A percentile compares a stretch with the other conserved stretches of the same genome.
Conservation (phyloP, 2,797 vertebrate species). For the Chelonia mydas region DNA sequence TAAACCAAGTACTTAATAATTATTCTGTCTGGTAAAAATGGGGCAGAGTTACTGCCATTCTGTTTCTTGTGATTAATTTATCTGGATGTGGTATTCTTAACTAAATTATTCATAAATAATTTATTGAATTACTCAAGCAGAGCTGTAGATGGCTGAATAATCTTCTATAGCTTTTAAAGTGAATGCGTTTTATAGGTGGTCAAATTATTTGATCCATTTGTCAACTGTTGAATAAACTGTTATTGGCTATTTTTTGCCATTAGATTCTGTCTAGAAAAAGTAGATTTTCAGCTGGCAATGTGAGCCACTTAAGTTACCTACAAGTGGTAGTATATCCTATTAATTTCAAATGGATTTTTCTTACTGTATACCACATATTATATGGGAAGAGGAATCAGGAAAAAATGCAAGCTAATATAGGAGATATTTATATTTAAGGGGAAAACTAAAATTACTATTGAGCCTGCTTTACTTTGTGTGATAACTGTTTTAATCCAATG, state of each 20-base stretch:
- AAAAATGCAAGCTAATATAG: neutral
- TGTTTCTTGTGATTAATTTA: neutral
- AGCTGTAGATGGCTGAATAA: neutral
- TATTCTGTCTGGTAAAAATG: neutral
- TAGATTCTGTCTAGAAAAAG: neutral
- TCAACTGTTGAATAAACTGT: neutral
- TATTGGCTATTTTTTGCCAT: neutral
- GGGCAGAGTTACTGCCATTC: neutral
- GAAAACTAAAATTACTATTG: neutral
- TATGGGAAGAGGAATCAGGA: neutral
- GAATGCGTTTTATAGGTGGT: neutral
- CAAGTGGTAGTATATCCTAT: neutral
- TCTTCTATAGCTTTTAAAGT: neutral
- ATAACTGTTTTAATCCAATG: neutral
- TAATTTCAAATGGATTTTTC: neutral
- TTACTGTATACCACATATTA: neutral
- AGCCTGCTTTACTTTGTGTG: neutral
- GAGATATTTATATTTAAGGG: neutral
- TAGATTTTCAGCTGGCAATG: neutral
- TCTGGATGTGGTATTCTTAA: neutral
- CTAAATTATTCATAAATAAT: neutral
- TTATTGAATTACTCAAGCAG: neutral
- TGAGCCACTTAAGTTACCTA: neutral
- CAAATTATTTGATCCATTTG: neutral
- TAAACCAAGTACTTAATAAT: neutral